These are phyloP conservation scores for Calcarius lapponicus DNA, from an alignment of 2,797 vertebrate species.

Conservation along the genomic window DNA sequence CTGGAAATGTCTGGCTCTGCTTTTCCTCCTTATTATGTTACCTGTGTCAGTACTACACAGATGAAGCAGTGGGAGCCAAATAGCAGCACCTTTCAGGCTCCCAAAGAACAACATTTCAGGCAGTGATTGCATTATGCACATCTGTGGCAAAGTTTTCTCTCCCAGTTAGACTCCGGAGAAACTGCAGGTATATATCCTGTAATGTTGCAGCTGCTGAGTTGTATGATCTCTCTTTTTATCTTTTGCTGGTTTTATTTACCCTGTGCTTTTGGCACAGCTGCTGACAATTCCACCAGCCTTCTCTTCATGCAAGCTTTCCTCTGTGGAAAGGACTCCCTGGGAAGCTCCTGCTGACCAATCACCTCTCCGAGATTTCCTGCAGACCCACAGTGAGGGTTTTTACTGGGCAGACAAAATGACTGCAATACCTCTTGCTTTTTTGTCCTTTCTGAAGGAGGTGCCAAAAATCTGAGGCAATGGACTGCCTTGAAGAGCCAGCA, in stretches of 20 bases:
- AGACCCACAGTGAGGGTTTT: accelerated
- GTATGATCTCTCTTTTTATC: background rate
- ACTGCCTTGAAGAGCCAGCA: background rate
- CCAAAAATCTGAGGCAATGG: background rate
- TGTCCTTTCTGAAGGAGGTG: background rate
- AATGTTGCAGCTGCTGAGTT: background rate
- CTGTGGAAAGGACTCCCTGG: background rate
- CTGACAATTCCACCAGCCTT: background rate
- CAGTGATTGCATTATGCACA: background rate
- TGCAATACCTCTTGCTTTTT: background rate
- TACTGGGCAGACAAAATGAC: background rate
- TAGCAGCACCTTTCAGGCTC: background rate
- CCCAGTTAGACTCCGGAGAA: background rate
- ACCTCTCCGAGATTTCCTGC: background rate
- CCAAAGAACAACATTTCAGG: background rate
- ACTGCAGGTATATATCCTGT: background rate
- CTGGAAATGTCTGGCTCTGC: background rate
- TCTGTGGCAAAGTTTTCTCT: background rate
- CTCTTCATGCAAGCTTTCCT: background rate
- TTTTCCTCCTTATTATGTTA: background rate
- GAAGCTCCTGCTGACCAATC: background rate
- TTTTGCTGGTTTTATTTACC: background rate
- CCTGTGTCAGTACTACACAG: background rate
- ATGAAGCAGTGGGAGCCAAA: background rate
- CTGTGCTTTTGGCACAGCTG: background rate